A percentile compares a stretch with the other conserved stretches of the same genome.
These are phyloP conservation scores for Sardinella longiceps DNA, from an alignment of 2,797 vertebrate species.

Conservation along the genomic window DNA sequence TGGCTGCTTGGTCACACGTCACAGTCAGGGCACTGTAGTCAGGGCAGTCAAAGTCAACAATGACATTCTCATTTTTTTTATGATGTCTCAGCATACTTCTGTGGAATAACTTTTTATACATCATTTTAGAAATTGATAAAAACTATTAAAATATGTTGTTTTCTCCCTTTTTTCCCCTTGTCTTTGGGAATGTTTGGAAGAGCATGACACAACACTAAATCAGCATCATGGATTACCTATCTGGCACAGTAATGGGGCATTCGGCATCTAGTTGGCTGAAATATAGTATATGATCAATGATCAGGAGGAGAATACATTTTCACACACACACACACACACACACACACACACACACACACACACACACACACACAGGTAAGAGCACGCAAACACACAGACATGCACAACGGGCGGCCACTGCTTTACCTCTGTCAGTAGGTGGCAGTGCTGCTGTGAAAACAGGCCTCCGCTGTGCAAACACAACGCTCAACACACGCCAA, in stretches of 20 bases:
- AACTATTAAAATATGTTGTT: no score
- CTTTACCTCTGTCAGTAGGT: constrained; percentile 46
- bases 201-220: neutral
- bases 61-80: neutral
- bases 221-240: neutral
- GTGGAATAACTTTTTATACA: no score
- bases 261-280: no score
- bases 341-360: neutral
- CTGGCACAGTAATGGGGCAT: no score
- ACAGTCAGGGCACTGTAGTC: neutral
- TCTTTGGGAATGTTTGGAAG: neutral
- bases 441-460: constrained; percentile 56
- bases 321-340: neutral
- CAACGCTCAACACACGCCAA: neutral
- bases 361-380: neutral
- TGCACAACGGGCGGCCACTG: neutral
- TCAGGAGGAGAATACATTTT: no score
- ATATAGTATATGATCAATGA: no score
- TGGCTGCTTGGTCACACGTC: neutral
- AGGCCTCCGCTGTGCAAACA: neutral
- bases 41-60: neutral
- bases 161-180: no score
- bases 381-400: no score
- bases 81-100: neutral
- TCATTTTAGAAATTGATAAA: no score